Evolutionary conservation across 2,113 vertebrate species (phyloP).

Genomic region (Myotis davidii): DNA sequence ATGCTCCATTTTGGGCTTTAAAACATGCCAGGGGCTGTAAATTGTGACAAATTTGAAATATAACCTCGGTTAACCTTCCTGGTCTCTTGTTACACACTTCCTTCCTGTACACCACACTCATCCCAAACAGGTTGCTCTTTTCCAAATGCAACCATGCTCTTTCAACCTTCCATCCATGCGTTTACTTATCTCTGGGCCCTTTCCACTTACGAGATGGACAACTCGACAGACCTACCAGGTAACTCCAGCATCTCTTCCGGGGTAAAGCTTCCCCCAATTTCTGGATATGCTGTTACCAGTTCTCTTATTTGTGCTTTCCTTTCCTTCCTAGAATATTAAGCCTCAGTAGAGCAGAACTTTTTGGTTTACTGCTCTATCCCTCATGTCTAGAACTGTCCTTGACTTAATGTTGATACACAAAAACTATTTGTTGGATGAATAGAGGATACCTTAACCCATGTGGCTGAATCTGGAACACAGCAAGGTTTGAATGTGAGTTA

Average conservation of each 20-base stretch:
- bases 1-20: not conserved
- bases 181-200: fast-evolving
- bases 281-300: not conserved
- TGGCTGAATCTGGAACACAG: not conserved
- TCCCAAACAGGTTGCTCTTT: not conserved
- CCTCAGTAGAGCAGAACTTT: not conserved
- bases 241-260: not conserved
- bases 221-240: not conserved
- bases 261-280: not conserved
- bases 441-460: not conserved
- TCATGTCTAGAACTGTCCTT: not conserved
- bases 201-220: not conserved
- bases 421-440: not conserved
- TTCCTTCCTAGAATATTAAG: not conserved
- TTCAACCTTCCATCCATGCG: not conserved
- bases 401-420: not conserved
- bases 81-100: not conserved
- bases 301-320: not conserved
- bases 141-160: not conserved
- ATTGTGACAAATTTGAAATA: not conserved
- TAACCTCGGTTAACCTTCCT: not conserved
- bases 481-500: not conserved
- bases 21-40: not conserved
- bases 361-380: not conserved
- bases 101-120: not conserved